Evolutionary conservation across 2,888 invertebrate genomes (phyloP).

Genomic region (Volucella zonaria): DNA sequence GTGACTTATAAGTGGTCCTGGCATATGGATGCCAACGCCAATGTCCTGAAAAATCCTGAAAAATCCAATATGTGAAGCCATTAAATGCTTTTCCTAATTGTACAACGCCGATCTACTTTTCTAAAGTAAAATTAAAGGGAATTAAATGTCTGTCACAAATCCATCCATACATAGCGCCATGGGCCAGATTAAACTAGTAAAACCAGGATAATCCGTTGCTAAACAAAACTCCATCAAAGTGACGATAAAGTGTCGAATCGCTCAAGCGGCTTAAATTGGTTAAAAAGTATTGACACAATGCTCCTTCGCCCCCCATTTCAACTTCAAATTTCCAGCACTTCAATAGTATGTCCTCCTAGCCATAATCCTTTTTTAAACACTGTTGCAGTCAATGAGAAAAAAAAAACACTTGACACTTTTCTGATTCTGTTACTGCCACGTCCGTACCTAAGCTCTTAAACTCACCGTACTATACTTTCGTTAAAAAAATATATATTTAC

Average conservation of each 20-base stretch:
- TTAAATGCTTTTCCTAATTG: too few relatives aligned
- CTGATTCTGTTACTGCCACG: conserved; percentile 17
- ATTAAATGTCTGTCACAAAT: conserved; percentile 59
- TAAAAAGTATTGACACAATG: conserved; percentile 10
- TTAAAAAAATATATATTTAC: too few relatives aligned
- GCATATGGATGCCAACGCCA: too few relatives aligned
- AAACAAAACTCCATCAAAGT: not conserved
- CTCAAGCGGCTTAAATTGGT: conserved; percentile 12
- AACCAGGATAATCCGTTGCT: conserved; percentile 33
- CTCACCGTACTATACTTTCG: not conserved
- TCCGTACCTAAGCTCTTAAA: conserved; percentile 8
- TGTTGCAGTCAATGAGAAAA: not conserved
- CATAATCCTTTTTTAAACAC: conserved; percentile 32
- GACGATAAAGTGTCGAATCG: not conserved
- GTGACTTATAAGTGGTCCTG: too few relatives aligned
- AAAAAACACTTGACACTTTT: not conserved
- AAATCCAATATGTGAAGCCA: too few relatives aligned
- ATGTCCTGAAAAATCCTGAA: too few relatives aligned
- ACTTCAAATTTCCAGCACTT: not conserved
- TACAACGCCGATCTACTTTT: conserved; percentile 3
- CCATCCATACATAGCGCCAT: conserved; percentile 30
- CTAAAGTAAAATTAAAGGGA: conserved; percentile 52
- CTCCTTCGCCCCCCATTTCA: not conserved
- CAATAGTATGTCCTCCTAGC: too few relatives aligned
- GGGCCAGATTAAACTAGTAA: conserved; percentile 16